phyloP scores from a whole-genome alignment of 2,797 vertebrate species.

The Pangasius larnaudii region DNA sequence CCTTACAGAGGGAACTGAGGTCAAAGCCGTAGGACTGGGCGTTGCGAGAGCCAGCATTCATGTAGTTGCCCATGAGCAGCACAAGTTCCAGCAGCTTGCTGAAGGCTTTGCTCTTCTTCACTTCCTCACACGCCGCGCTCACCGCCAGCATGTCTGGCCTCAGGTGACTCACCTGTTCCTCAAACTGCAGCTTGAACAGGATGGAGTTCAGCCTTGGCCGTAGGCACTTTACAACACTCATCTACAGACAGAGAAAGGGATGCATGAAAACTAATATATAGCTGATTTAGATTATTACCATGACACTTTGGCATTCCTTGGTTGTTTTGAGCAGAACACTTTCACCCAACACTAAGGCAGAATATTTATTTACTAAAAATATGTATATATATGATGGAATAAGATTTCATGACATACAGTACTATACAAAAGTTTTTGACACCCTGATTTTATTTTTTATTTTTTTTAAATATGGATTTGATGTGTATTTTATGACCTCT shows the following conservation, averaged over 20 bases:
- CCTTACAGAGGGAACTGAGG: constrained; percentile 97
- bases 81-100: constrained; percentile 91
- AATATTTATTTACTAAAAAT: no score
- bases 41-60: constrained; percentile 96
- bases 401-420: background rate
- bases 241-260: constrained; percentile 71
- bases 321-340: background rate
- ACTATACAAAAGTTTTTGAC: background rate
- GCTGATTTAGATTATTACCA: background rate
- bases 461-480: background rate
- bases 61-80: constrained; percentile 94
- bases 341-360: background rate
- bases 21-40: constrained; percentile 93
- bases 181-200: constrained; percentile 97
- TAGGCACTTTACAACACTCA: constrained; percentile 92
- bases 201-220: constrained; percentile 90
- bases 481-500: background rate
- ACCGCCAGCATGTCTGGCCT: constrained; percentile 94
- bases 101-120: constrained; percentile 90
- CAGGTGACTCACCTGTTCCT: constrained; percentile 94
- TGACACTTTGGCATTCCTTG: background rate
- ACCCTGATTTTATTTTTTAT: background rate
- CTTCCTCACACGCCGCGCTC: constrained; percentile 90
- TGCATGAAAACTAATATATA: background rate
- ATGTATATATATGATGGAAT: background rate